phyloP scores from a whole-genome alignment of 1,140 invertebrate genomes.

The Drosophila saltans region DNA sequence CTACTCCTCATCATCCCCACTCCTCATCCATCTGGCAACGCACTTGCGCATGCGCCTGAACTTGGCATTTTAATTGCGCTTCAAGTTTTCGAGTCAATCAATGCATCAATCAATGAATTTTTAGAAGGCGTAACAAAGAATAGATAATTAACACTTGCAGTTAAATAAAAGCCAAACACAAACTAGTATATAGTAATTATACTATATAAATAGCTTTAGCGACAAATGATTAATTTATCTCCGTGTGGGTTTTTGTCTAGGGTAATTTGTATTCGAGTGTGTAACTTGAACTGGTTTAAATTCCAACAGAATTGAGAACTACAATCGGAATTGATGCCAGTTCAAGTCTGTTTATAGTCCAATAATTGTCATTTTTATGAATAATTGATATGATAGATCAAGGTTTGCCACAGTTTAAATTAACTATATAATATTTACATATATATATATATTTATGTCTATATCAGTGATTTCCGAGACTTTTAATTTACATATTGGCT shows the following conservation, averaged over 20 bases:
- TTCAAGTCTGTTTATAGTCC: not conserved
- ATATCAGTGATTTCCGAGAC: too few species aligned
- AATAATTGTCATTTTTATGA: constrained; percentile 12
- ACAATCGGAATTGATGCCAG: constrained; percentile 3
- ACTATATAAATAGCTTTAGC: not conserved
- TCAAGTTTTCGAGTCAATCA: constrained; percentile 43
- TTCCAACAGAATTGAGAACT: not conserved
- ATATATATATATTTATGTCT: not conserved
- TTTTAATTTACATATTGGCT: too few species aligned
- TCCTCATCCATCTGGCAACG: constrained; percentile 8
- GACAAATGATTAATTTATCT: constrained; percentile 4
- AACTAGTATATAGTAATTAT: not conserved
- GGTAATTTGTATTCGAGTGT: constrained; percentile 6
- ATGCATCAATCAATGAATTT: constrained; percentile 54
- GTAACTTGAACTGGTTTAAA: not conserved
- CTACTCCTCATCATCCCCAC: not conserved
- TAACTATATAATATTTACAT: not conserved
- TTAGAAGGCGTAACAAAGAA: constrained; percentile 33
- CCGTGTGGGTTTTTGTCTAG: not conserved
- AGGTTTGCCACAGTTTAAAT: not conserved
- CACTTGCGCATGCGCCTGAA: constrained; percentile 62
- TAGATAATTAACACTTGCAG: constrained; percentile 22
- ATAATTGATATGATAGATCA: constrained; percentile 9
- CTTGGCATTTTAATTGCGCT: constrained; percentile 59
- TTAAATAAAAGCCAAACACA: constrained; percentile 11